Conservation (phyloP, 1,140 invertebrate genomes). For the Leptopilina clavipes region DNA sequence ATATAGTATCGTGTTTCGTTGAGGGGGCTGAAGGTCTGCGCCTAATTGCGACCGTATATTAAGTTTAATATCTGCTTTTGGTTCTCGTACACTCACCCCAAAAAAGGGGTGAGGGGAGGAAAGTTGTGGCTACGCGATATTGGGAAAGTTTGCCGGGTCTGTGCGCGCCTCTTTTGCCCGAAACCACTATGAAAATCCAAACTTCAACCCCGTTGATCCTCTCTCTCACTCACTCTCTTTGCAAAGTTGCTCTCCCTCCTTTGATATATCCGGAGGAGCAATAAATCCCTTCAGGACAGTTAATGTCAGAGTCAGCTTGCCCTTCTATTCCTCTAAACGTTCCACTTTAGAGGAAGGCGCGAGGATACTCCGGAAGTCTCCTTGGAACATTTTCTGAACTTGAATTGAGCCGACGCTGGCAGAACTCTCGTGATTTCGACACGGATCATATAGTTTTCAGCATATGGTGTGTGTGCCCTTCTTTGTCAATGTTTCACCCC, state of each 20-base stretch:
- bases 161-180: slow-evolving; percentile 47
- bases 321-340: slow-evolving; percentile 43
- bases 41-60: slow-evolving; percentile 73
- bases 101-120: slow-evolving; percentile 16
- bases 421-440: slow-evolving; percentile 6
- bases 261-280: slow-evolving; percentile 51
- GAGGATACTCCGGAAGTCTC: slow-evolving; percentile 25
- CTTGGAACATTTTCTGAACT: slow-evolving; percentile 49
- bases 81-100: slow-evolving; percentile 55
- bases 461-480: neutral
- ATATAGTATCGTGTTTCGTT: neutral
- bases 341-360: slow-evolving; percentile 28
- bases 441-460: neutral
- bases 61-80: slow-evolving; percentile 71
- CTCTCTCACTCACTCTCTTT: slow-evolving; percentile 14
- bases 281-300: slow-evolving; percentile 56
- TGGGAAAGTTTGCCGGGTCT: slow-evolving; percentile 64
- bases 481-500: neutral
- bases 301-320: slow-evolving; percentile 56
- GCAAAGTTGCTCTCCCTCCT: slow-evolving; percentile 19
- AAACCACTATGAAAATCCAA: slow-evolving; percentile 40
- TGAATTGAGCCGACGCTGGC: slow-evolving; percentile 43
- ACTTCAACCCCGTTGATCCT: slow-evolving; percentile 8
- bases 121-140: slow-evolving; percentile 59
- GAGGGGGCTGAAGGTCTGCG: slow-evolving; percentile 57